phyloP scores from a whole-genome alignment of 2,888 invertebrate species.

The Microchrysa polita region DNA sequence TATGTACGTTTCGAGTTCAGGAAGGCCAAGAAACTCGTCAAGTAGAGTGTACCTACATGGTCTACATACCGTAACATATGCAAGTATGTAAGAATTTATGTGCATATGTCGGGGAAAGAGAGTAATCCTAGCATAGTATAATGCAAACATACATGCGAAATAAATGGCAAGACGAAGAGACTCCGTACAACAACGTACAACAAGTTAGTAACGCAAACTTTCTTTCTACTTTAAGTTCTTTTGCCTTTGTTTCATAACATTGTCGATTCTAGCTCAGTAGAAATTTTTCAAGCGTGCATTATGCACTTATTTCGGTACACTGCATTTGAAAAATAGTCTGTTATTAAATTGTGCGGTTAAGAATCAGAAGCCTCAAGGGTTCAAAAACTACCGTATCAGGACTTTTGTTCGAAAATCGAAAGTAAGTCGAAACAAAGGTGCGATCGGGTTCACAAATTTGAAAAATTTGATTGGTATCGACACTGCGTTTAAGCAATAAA shows the following conservation, averaged over 20 bases:
- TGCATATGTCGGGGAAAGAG: neutral
- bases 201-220: slow-evolving; percentile 1
- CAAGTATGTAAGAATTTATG: neutral
- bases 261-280: neutral
- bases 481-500: too few species aligned
- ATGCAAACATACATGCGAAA: neutral
- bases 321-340: neutral
- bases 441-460: too few species aligned
- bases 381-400: too few species aligned
- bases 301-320: neutral
- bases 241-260: neutral
- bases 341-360: neutral
- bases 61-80: neutral
- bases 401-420: too few species aligned
- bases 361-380: too few species aligned
- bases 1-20: too few species aligned
- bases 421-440: too few species aligned
- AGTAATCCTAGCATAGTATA: too few species aligned
- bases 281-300: neutral
- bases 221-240: neutral
- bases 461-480: too few species aligned
- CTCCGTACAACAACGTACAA: neutral
- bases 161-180: neutral
- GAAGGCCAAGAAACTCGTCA: neutral
- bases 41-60: neutral